Conservation (phyloP, 2,797 vertebrate genomes). For the Ptychadena robeensis region DNA sequence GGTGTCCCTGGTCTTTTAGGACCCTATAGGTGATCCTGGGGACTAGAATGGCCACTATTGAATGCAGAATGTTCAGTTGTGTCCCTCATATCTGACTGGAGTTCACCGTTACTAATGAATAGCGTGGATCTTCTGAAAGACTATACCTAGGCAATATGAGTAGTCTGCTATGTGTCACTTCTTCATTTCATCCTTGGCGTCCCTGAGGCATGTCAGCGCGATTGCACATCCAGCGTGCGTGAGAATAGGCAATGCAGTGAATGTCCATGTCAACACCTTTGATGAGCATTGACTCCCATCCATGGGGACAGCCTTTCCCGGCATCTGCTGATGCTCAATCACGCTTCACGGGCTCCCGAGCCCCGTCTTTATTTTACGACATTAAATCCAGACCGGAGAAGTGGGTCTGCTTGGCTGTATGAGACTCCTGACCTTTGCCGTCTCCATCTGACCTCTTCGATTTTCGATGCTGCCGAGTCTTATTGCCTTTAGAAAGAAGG, state of each 20-base stretch:
- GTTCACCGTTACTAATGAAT: background rate
- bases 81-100: background rate
- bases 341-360: constrained; percentile 32
- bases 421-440: constrained; percentile 53
- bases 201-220: constrained; percentile 26
- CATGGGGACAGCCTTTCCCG: constrained; percentile 25
- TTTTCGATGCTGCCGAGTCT: constrained; percentile 56
- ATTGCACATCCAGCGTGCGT: background rate
- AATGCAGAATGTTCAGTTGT: too few species aligned
- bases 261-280: constrained; percentile 31
- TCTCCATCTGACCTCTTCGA: constrained; percentile 57
- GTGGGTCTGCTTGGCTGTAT: background rate
- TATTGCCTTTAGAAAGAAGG: constrained; percentile 9
- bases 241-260: background rate
- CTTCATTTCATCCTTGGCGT: background rate
- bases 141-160: constrained; percentile 15
- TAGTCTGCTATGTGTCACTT: constrained; percentile 22
- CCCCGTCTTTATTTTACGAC: constrained; percentile 19
- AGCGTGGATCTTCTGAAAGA: background rate
- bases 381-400: background rate
- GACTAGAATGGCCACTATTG: too few species aligned
- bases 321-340: constrained; percentile 10
- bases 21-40: too few species aligned
- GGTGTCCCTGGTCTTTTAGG: too few species aligned
- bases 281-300: constrained; percentile 55